Evolutionary conservation across 2,113 vertebrate species (phyloP), one percentile per base, ranked within the genome.

Genomic region (Rousettus leschenaultii): DNA sequence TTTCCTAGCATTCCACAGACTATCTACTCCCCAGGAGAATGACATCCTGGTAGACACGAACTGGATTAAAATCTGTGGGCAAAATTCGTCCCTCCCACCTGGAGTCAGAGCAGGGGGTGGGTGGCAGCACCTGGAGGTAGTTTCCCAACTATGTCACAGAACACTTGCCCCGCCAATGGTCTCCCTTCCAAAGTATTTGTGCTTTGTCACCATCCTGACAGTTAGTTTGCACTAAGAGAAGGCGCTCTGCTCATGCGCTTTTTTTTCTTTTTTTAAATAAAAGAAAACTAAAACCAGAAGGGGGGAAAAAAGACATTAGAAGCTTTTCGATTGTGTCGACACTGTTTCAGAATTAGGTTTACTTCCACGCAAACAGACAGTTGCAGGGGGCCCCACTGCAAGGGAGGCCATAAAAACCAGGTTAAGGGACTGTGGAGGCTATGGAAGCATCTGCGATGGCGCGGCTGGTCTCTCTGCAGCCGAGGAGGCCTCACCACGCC

Each of bases 201-300:
- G 97, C 98, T 98, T 97, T 97, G 96, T 91, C 48, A 84, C 91
- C 95, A 90, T 84, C 95, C 96, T 89, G 24, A 53, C 61, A 57
- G 84, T 45, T 87, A 59, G 73, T 70, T n/a, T 55, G 73, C 74
- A 38, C n/a, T 57, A 79, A 57, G 53, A 89, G 51, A 51, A 53
- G 74, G 51, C 35, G 66, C 68, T 93, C 86, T 68, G 89, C 59
- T 82, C 87, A 48, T 73, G 68, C 59, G 53, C 38, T 93, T 59
- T 1, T 43, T 7, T 43, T 43, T 43, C 12, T 21, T 86, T 77
- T 88, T 53, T 59, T 28, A 7, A 61, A 94, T 63, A 53, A 88
- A 83, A 79, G 21, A n/a, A 71, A 96, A 96, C 53, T 59, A 43
- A 94, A 84, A 89, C 63, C 48, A 45, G 43, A 83, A 51, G 57